Evolutionary conservation across 2,797 vertebrate species (phyloP), one percentile per base, ranked within the genome.

Genomic region (Anabacerthia variegaticeps): DNA sequence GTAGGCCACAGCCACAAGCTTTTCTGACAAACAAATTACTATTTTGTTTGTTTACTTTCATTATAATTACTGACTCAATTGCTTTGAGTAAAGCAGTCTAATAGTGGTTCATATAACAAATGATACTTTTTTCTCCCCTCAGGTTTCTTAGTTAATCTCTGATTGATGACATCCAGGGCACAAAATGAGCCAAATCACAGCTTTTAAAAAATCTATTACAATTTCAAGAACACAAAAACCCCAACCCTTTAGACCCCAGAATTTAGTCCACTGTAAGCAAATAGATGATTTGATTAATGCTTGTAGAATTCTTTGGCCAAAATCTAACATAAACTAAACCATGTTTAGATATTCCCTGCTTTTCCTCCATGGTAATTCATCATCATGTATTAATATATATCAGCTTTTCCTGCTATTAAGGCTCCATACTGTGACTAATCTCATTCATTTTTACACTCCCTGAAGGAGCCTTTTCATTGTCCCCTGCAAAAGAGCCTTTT

Each of bases 341-440:
- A 16, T 12, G 18, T 83, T 92, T 84, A 48, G 80, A 44, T 66
- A 30, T 66, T 65, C 58, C 69, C 49, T 83, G 56, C 41, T 84
- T 81, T 76, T 67, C 20, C 36, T 75, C 23, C 36, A 9, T 34
- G 58, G 51, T 56, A 92, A 85, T 88, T 93, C 52, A 71, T 92
- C 72, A 44, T 74, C 48, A 88, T 67, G 15, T 49, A 85, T 94
- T 93, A 73, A 92, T 89, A 69, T 59, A 77, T n/a, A 82, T 91
- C 90, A 89, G 66, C 48, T 94, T 94, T 94, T 89, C 54, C 39
- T 84, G 41, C 62, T 73, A 55, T 75, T 78, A 92, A 90, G 75
- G 9, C 75, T 92, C 85, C 84, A 63, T 30, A 62, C 69, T 89
- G 81, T 93, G 95, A 86, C 71, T 85, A 91, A 95, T 88, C 65